These are phyloP conservation scores for Lottia gigantea DNA, from an alignment of 2,888 invertebrate species.

Conservation along the genomic window DNA sequence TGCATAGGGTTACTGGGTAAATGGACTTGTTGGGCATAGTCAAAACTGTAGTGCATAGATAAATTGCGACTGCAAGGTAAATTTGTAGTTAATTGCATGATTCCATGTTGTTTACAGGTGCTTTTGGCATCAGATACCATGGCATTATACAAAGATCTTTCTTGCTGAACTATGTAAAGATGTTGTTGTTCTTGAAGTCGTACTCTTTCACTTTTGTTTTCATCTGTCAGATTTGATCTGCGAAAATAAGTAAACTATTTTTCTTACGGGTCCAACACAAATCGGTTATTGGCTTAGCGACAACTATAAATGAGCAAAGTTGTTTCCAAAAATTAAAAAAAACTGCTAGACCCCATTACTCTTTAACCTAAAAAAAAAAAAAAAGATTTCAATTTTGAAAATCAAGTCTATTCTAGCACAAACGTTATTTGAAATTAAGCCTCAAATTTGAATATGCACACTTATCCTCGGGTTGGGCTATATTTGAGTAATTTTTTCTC, in stretches of 20 bases:
- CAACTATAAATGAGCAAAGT: conserved; percentile 24
- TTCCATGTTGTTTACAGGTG: not conserved
- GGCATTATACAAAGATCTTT: conserved; percentile 6
- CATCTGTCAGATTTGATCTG: conserved; percentile 15
- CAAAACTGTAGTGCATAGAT: conserved; percentile 35
- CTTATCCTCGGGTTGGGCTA: too few relatives aligned
- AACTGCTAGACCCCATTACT: not conserved
- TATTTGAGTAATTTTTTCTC: too few relatives aligned
- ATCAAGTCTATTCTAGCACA: not conserved
- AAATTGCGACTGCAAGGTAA: not conserved
- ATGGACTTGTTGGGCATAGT: conserved; percentile 42
- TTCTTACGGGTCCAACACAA: conserved; percentile 32
- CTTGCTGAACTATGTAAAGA: conserved; percentile 16
- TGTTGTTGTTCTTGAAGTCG: not conserved
- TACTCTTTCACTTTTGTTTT: conserved; percentile 1
- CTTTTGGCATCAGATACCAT: conserved; percentile 4
- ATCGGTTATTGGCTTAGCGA: conserved; percentile 26
- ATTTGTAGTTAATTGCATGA: not conserved
- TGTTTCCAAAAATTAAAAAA: conserved; percentile 18
- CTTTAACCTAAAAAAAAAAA: conserved; percentile 1
- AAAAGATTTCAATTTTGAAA: not conserved
- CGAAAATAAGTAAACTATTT: conserved; percentile 17
- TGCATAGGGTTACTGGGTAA: conserved; percentile 38
- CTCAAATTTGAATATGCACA: too few relatives aligned
- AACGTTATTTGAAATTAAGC: too few relatives aligned